Base-by-base conservation (phyloP, 2,797 vertebrate genomes). In the Rhinichthys osculus region DNA sequence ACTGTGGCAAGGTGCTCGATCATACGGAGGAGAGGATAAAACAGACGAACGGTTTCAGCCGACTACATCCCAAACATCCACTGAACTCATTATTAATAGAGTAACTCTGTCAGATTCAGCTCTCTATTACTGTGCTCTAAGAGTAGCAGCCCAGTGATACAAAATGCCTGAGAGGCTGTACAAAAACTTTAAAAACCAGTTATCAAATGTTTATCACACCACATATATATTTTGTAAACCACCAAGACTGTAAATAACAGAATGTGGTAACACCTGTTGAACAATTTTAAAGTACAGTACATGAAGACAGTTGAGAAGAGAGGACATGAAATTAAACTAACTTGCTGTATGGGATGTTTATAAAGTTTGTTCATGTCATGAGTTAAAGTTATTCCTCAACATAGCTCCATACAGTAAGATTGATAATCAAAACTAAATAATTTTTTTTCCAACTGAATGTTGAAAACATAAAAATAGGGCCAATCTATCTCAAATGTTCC, bases 1-100 rank as follows among this genome's bases (percentile, higher is more conserved):
- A 78, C 30, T 78, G 23, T 27, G 11, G 11, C 21, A 42, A 42
- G 40, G 40, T 3, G 40, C 40, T 42, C 40, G 40, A 42, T 42
- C 9, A 42, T 30, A 30, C 30, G 2, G 30, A 3, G 2, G 40
- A 42, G 40, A 0, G 9, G 2, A 42, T 42, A 42, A 10, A 42
- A 9, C 40, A 42, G 9, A 42, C 40, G 3, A 5, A 7, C 52
- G 54, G 17, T 89, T 87, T 66, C 21, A 74, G 3, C 72, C 52
- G 19, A 47, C 30, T 76, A 35, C 33, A 80, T 57, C 52, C 8
- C 13, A 47, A 23, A 8, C 85, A 7, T 57, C 52, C 52, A 57
- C 19, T 59, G n/a, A 40, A 23, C 73, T 87, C 35, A 76, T 13
- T n/a, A 87, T 89, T n/a, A 5, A n/a, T 6, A n/a, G 10, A 10